Conservation (phyloP, 64 coral and sea anemone genomes). For the Catalaphyllia jardinei region DNA sequence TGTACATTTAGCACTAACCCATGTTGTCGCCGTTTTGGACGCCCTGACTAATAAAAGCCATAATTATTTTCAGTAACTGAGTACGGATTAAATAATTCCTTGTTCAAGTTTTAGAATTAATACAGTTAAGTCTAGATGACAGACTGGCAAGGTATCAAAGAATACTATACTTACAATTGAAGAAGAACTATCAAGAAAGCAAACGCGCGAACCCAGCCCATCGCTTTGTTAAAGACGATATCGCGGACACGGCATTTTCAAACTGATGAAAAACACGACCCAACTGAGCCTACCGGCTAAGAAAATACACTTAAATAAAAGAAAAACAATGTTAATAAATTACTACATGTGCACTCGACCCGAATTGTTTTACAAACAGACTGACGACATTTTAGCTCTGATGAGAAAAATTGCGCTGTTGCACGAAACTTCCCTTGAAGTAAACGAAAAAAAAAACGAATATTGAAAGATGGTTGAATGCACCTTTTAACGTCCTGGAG, state of each 20-base stretch:
- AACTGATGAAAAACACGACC: background rate
- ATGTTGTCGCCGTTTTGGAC: no score
- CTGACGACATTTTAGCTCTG: background rate
- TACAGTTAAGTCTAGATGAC: background rate
- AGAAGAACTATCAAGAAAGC: background rate
- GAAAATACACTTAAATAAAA: background rate
- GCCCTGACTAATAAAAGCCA: no score
- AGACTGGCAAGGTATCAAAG: background rate
- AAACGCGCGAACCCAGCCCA: conserved; percentile 8
- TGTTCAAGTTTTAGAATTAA: no score
- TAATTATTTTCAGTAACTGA: no score
- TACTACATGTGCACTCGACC: conserved; percentile 6
- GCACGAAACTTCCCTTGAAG: background rate
- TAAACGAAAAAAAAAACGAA: background rate
- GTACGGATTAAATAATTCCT: no score
- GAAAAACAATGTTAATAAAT: conserved; percentile 38
- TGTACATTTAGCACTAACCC: no score
- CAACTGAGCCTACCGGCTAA: background rate
- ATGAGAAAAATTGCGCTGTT: background rate
- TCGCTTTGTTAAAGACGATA: conserved; percentile 7
- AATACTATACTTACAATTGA: background rate
- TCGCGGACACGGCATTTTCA: conserved; percentile 14
- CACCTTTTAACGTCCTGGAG: background rate
- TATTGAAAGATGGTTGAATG: background rate
- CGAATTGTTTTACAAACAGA: conserved; percentile 26